phyloP scores from a whole-genome alignment of 2,113 vertebrate genomes.

The Catagonus wagneri region DNA sequence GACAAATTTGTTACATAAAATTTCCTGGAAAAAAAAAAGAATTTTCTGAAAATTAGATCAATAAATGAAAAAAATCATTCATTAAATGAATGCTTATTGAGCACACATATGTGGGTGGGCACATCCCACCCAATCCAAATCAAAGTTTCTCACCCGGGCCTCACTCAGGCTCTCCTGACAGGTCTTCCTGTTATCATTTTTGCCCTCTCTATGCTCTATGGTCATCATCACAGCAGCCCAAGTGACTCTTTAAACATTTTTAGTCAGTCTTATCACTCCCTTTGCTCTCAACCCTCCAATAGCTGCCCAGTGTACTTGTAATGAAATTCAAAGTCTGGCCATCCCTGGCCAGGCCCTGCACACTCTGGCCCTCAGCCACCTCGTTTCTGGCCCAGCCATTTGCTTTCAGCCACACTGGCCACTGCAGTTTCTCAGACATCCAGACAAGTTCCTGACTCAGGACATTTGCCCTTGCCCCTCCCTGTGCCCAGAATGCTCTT shows the following conservation, averaged over 20 bases:
- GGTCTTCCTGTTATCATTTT: neutral
- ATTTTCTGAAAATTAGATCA: conserved; percentile 36
- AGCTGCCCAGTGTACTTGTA: neutral
- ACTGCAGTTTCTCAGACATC: neutral
- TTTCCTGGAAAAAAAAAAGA: conserved; percentile 46
- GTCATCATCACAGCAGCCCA: neutral
- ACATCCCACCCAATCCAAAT: neutral
- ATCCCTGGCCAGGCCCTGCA: neutral
- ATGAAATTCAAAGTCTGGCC: neutral
- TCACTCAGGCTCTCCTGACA: neutral
- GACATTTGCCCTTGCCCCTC: neutral
- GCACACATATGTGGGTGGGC: neutral
- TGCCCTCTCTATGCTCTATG: neutral
- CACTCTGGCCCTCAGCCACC: neutral
- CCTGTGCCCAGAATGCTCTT: neutral
- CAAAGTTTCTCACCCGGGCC: neutral
- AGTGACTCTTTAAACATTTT: neutral
- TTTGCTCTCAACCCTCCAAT: neutral
- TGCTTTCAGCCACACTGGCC: neutral
- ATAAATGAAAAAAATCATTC: neutral
- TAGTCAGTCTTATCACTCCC: neutral
- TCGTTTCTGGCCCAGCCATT: neutral
- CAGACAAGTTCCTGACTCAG: neutral
- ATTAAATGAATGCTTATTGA: neutral
- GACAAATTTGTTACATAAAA: neutral